Base-by-base conservation (phyloP, 2,797 vertebrate genomes). In the Diglossa cyanea region DNA sequence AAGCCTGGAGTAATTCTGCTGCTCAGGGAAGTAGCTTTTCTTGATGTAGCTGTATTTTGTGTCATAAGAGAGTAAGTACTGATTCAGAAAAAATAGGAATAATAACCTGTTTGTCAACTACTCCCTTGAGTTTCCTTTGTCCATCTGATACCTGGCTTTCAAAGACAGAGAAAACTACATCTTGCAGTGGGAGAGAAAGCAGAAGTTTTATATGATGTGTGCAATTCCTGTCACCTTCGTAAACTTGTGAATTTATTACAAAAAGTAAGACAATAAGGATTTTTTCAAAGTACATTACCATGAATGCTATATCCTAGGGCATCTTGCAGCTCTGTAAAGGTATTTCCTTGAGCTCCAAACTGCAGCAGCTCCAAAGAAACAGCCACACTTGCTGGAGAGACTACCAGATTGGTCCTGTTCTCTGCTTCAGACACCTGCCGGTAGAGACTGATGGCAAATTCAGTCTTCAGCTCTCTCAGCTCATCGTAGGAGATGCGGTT, bases 361-460 rank as follows among this genome's bases (percentile, higher is more conserved):
- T 99, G 99, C 96, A 99, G 97, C 92, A 99, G 97, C 58, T 98
- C 98, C 95, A 99, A 97, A 48, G 99, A 98, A 82, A 98, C 61
- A 40, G 98, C 97, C 79, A 99, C 96, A 1, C 98, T 98, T 42
- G 97, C 97, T 0, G 99, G 99, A 1, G 99, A 99, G 91, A 99
- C 50, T 9, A 99, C 98, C 33, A 99, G 91, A 83, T 99, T 99
- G 80, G 98, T 98, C 76, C 91, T 91, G 72, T 99, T 98, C 89
- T 98, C 97, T 1, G 80, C 96, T 47, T 94, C 77, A 0, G 97
- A 96, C 74, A 98, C 74, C 0, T 93, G 97, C 68, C 55, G 97
- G 92, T 98, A 99, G 85, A 99, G 98, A 30, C 81, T 95, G 91
- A 99, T 37, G 4, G 98, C 98, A 85, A 99, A 98, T 57, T 98